Evolutionary conservation across 1,140 invertebrate species (phyloP).

Genomic region (Drosophila mauritiana): DNA sequence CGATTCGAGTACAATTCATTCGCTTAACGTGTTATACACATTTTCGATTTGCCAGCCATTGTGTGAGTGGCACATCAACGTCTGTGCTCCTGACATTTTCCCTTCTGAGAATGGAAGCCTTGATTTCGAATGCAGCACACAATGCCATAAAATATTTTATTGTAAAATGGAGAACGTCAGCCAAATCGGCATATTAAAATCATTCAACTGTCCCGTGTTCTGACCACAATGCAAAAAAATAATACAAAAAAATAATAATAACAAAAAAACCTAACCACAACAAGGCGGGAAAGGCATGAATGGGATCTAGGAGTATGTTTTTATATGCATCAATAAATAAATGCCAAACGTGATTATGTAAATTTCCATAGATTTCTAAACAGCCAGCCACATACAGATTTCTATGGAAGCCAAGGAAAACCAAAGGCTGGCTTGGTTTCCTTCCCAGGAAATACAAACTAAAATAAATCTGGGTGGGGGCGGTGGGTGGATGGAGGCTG

Average conservation of each 20-base stretch:
- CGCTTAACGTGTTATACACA: slow-evolving; percentile 50
- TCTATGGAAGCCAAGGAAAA: slow-evolving; percentile 40
- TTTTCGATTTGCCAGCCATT: slow-evolving; percentile 46
- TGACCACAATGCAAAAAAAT: slow-evolving; percentile 44
- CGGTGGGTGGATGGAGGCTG: background rate
- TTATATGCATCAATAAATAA: slow-evolving; percentile 81
- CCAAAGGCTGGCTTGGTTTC: slow-evolving; percentile 31
- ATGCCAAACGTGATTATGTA: slow-evolving; percentile 83
- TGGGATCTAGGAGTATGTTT: slow-evolving; percentile 62
- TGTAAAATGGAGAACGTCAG: slow-evolving; percentile 54
- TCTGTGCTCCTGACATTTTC: slow-evolving; percentile 33
- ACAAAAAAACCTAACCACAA: slow-evolving; percentile 13
- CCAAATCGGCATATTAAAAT: slow-evolving; percentile 69
- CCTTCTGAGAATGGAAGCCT: slow-evolving; percentile 34
- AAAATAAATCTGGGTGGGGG: slow-evolving; percentile 47
- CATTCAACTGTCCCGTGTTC: slow-evolving; percentile 68
- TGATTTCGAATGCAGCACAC: slow-evolving; percentile 71
- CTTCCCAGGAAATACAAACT: slow-evolving; percentile 46
- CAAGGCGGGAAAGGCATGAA: background rate
- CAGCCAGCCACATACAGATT: slow-evolving; percentile 29
- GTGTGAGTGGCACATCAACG: slow-evolving; percentile 32
- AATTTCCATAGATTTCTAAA: slow-evolving; percentile 74
- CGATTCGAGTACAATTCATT: slow-evolving; percentile 32
- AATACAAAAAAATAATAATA: slow-evolving; percentile 20
- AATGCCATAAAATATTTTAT: slow-evolving; percentile 78